phyloP scores from a whole-genome alignment of 2,113 vertebrate genomes.

The Nycticorax nycticorax region DNA sequence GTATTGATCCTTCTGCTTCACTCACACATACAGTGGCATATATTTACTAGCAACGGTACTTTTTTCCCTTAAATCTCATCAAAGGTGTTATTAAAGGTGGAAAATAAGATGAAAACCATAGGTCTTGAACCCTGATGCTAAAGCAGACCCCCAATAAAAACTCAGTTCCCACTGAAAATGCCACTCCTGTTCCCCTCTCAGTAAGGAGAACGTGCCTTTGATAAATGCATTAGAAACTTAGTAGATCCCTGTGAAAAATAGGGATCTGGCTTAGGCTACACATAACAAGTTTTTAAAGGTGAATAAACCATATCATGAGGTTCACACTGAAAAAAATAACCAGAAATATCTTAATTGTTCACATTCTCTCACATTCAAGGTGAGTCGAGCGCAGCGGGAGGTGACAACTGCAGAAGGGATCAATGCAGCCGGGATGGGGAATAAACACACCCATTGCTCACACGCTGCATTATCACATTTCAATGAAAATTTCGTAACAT shows the following conservation, averaged over 20 bases:
- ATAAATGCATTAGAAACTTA: background rate
- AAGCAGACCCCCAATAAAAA: background rate
- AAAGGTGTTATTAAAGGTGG: background rate
- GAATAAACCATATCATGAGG: background rate
- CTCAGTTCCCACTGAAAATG: background rate
- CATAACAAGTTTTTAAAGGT: background rate
- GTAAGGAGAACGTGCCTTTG: background rate
- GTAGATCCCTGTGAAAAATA: background rate
- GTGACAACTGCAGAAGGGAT: background rate
- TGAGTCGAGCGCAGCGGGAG: rapidly evolving
- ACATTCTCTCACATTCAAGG: background rate
- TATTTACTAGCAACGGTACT: background rate
- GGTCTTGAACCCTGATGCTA: background rate
- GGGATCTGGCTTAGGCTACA: background rate
- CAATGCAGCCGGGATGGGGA: background rate
- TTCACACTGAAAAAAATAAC: background rate
- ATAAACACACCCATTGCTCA: background rate
- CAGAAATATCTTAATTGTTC: background rate
- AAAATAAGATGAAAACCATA: background rate
- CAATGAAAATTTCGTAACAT: background rate
- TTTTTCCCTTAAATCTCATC: background rate
- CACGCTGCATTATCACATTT: background rate
- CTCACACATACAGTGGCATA: background rate
- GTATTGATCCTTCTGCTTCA: background rate
- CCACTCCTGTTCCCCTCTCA: background rate